Conservation (phyloP, 2,113 vertebrate species). For the Mus spicilegus region DNA sequence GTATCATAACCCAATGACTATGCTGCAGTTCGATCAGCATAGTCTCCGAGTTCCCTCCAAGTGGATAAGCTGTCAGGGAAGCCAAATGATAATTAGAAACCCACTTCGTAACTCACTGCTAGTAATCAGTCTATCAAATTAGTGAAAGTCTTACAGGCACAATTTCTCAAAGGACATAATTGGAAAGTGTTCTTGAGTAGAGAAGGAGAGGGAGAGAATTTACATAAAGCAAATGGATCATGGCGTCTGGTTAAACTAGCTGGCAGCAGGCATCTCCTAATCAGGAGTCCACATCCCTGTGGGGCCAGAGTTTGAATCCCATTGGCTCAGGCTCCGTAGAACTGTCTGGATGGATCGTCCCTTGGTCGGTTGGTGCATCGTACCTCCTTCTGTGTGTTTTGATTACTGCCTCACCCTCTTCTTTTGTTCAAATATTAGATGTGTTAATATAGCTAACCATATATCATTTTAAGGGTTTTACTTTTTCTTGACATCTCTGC, state of each 20-base stretch:
- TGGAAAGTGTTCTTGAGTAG: not conserved
- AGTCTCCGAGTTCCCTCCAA: not conserved
- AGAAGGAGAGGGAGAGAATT: constrained; percentile 41
- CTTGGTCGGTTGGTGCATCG: not conserved
- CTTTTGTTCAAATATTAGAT: not conserved
- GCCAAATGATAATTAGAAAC: constrained; percentile 20
- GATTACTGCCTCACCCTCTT: not conserved
- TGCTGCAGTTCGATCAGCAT: not conserved
- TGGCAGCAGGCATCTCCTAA: constrained; percentile 2
- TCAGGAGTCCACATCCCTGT: not conserved
- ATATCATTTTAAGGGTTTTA: not conserved
- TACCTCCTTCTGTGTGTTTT: not conserved
- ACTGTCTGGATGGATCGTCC: not conserved
- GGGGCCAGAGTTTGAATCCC: not conserved
- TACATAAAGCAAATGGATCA: constrained; percentile 35
- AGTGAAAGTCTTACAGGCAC: not conserved
- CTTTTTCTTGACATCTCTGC: not conserved
- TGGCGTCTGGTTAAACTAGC: constrained; percentile 32
- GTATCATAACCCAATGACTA: not conserved
- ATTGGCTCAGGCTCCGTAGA: not conserved
- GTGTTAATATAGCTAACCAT: not conserved
- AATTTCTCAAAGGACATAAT: constrained; percentile 14
- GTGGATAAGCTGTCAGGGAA: not conserved
- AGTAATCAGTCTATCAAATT: not conserved
- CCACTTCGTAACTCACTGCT: not conserved